Evolutionary conservation across 2,113 vertebrate species (phyloP), one percentile per base, ranked within the genome.

Genomic region (Cheilinus undulatus): DNA sequence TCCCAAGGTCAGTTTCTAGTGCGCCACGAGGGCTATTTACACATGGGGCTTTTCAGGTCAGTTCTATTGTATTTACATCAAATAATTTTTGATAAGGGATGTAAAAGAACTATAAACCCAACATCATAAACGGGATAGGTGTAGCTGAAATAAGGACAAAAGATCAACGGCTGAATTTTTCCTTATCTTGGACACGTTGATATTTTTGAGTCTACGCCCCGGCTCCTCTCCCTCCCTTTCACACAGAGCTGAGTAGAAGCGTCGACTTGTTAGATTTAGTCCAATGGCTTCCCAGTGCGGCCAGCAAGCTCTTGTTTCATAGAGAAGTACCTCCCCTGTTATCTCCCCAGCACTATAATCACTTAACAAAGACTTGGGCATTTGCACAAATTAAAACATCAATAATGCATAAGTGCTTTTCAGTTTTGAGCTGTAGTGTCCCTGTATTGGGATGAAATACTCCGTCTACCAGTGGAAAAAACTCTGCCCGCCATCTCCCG

Each of bases 41-140:
- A 95, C 94, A 95, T 82, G 61, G 88, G 88, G 84, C 92, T 92
- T 94, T 94, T 94, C 94, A 91, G 94, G 94, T 94, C 93, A 95
- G 87, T 95, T 96, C 93, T 90, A 92, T 94, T 92, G 93, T 94
- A 88, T 95, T 97, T 95, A 94, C 95, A 95, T 95, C 95, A 97
- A 97, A 97, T 96, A 95, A 92, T 96, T 96, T 93, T 95, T 95
- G 96, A 97, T 98, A 97, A 97, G 96, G 94, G 93, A 94, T 83
- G 86, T 93, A 94, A 95, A 95, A 96, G 90, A 87, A 82, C 92
- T 92, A 93, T 95, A 94, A 94, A 94, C 79, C 88, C 42, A 42
- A 74, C 78, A 87, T 89, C 92, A 93, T 95, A 95, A 95, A 94
- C 86, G 79, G 89, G 89, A 91, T 89, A 93, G 91, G 92, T 92